phyloP scores from a whole-genome alignment of 30 jellyfish, hydroid and myxozoan genomes.

The Morbakka virulenta region DNA sequence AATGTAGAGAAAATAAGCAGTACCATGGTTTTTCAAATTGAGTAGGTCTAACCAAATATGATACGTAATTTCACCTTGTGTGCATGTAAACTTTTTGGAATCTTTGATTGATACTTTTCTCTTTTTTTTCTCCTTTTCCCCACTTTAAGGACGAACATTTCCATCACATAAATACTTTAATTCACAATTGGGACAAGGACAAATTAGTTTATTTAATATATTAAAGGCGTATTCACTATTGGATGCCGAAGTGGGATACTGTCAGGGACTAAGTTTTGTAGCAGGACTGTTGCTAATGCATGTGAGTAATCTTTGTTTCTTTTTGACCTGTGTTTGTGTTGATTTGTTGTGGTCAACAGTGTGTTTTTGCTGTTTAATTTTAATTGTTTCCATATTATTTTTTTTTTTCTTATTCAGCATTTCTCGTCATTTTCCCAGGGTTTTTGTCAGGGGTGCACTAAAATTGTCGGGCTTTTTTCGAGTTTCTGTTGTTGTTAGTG shows the following conservation, averaged over 20 bases:
- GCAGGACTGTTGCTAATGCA: slow-evolving; percentile 97
- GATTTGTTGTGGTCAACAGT: not conserved
- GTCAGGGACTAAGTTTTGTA: slow-evolving; percentile 98
- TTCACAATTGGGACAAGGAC: slow-evolving; percentile 95
- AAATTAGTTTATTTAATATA: slow-evolving; percentile 77
- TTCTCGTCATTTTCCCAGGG: not conserved
- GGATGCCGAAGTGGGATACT: slow-evolving; percentile 97
- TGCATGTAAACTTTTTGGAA: not conserved
- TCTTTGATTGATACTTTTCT: not conserved
- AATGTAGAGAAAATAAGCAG: too few species aligned
- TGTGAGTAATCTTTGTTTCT: slow-evolving; percentile 46
- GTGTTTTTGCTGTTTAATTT: not conserved
- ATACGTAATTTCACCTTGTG: not conserved
- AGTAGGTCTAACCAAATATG: too few species aligned
- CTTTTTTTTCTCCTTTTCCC: not conserved
- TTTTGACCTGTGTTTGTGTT: not conserved
- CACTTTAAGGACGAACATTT: slow-evolving; percentile 89
- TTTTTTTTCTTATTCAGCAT: not conserved
- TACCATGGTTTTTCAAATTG: too few species aligned
- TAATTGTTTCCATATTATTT: not conserved
- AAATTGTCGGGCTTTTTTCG: too few species aligned
- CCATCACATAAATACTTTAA: slow-evolving; percentile 91
- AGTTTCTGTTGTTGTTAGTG: too few species aligned
- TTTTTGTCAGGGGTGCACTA: too few species aligned
- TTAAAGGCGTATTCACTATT: slow-evolving; percentile 79